phyloP scores from a whole-genome alignment of 2,113 vertebrate genomes.

The Arothron firmamentum region DNA sequence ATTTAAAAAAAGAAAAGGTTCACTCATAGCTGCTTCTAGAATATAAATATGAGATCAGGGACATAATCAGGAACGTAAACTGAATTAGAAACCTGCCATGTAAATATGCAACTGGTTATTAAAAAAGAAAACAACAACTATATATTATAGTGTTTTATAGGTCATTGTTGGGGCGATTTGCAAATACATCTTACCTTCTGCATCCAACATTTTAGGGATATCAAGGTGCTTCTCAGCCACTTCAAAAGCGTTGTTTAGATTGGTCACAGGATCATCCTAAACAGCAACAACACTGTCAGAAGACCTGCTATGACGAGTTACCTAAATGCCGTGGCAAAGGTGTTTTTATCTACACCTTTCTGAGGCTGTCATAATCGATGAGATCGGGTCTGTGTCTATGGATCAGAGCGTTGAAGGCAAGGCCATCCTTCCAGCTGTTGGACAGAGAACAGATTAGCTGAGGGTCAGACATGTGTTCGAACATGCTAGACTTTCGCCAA shows the following conservation, averaged over 20 bases:
- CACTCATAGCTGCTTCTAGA: no score
- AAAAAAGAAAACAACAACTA: neutral
- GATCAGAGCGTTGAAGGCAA: constrained; percentile 95
- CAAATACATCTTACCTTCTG: constrained; percentile 74
- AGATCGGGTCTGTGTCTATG: constrained; percentile 93
- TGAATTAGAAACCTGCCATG: no score
- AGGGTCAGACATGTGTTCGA: neutral
- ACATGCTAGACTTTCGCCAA: constrained; percentile 22
- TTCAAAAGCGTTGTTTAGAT: constrained; percentile 83
- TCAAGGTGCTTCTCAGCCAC: constrained; percentile 81
- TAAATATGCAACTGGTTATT: neutral
- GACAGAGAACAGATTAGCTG: neutral
- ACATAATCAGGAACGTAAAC: no score
- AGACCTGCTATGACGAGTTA: neutral
- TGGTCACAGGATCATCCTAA: constrained; percentile 79
- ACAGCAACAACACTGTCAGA: constrained; percentile 14
- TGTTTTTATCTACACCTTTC: constrained; percentile 75
- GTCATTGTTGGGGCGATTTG: neutral
- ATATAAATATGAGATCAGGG: no score
- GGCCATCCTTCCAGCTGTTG: constrained; percentile 91
- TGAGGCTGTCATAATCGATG: constrained; percentile 91
- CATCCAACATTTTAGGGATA: constrained; percentile 87
- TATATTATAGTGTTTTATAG: neutral
- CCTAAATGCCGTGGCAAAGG: neutral
- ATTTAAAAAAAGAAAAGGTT: no score